Percentiles rank a stretch among this genome's conserved stretches.
Evolutionary conservation across 2,113 vertebrate genomes (phyloP).

Genomic region (Pogonocichla stellata): DNA sequence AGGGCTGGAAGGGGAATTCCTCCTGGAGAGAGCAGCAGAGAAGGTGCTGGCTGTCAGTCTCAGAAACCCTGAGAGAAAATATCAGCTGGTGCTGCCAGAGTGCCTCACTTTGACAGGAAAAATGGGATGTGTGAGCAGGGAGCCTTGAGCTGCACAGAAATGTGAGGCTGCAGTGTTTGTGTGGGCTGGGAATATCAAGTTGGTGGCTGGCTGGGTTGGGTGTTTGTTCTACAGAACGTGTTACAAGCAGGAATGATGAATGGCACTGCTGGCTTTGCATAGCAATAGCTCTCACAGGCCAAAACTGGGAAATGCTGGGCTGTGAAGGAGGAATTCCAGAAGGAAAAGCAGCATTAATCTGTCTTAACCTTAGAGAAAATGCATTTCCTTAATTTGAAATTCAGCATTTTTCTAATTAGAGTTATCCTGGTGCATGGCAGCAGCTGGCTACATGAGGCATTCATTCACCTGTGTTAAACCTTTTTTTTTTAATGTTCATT

Average conservation of each 20-base stretch:
- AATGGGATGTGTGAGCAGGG: neutral
- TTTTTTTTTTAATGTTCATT: neutral
- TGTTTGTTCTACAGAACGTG: neutral
- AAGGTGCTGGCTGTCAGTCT: neutral
- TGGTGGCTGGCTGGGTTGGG: neutral
- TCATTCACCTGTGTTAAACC: neutral
- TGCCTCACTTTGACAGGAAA: neutral
- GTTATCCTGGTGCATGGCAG: neutral
- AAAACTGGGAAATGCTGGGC: neutral
- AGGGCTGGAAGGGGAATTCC: neutral
- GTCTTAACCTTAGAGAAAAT: neutral
- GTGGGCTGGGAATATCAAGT: neutral
- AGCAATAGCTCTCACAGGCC: neutral
- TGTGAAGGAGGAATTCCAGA: neutral
- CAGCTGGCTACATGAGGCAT: neutral
- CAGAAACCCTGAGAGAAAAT: neutral
- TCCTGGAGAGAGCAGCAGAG: neutral
- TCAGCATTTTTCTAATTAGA: neutral
- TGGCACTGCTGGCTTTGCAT: neutral
- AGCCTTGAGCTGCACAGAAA: neutral
- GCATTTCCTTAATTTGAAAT: neutral
- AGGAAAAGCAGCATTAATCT: neutral
- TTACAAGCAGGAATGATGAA: neutral
- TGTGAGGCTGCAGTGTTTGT: neutral
- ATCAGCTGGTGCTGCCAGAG: neutral